Evolutionary conservation across 2,797 vertebrate genomes (phyloP).

Genomic region (Moxostoma hubbsi): DNA sequence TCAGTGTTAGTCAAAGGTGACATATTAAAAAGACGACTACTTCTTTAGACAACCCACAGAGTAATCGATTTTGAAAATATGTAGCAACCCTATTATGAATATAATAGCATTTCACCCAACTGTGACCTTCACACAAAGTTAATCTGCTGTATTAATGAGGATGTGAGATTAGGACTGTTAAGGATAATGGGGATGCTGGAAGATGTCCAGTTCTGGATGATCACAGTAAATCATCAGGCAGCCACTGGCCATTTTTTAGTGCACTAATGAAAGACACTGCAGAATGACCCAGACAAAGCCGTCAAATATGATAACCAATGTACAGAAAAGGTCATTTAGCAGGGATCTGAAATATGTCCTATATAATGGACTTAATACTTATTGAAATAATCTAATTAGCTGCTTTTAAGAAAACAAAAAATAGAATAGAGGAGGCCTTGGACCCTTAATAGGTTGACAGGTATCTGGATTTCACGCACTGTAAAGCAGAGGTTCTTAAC

Average conservation of each 20-base stretch:
- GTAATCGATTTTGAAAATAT: no score
- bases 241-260: slow-evolving; percentile 13
- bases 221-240: slow-evolving; percentile 19
- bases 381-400: slow-evolving; percentile 11
- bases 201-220: slow-evolving; percentile 18
- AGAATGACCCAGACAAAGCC: slow-evolving; percentile 36
- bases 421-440: background rate
- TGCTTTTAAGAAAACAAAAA: slow-evolving; percentile 1
- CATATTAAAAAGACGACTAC: no score
- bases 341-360: slow-evolving; percentile 12
- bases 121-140: slow-evolving; percentile 40
- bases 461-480: background rate
- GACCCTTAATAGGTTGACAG: background rate
- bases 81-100: no score
- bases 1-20: no score
- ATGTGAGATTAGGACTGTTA: slow-evolving; percentile 27
- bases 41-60: no score
- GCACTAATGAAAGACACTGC: slow-evolving; percentile 24
- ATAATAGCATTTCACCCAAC: slow-evolving; percentile 3
- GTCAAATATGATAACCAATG: background rate
- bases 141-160: slow-evolving; percentile 34
- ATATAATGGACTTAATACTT: slow-evolving; percentile 22
- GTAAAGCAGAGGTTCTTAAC: background rate
- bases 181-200: slow-evolving; percentile 44
- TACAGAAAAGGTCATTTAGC: slow-evolving; percentile 13